Conservation (phyloP, 2,113 vertebrate genomes). For the Hypocryptadius cinnamomeus region DNA sequence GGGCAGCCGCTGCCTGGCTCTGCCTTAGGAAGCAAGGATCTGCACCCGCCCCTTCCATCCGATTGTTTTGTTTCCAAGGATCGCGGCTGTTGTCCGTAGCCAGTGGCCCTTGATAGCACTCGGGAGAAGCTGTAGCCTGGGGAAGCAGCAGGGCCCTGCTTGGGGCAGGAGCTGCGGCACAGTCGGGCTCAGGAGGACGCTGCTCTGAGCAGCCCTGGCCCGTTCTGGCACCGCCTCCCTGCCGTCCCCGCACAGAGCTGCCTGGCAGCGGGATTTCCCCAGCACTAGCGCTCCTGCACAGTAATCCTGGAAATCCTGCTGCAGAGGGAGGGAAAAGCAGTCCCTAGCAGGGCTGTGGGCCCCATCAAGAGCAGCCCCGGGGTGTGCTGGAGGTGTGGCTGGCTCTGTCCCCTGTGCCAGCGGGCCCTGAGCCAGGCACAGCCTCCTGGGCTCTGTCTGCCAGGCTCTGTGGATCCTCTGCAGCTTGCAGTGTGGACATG, state of each 20-base stretch:
- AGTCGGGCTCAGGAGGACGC: fast-evolving
- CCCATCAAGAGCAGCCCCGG: background rate
- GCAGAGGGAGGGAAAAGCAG: background rate
- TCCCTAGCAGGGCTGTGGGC: fast-evolving
- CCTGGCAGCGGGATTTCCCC: background rate
- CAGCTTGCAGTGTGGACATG: fast-evolving
- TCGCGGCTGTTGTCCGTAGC: fast-evolving
- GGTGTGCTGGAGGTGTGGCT: too few species aligned
- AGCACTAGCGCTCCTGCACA: fast-evolving
- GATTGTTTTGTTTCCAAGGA: background rate
- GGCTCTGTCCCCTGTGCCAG: background rate
- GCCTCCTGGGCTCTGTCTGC: fast-evolving
- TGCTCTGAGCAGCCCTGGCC: too few species aligned
- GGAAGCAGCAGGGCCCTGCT: background rate
- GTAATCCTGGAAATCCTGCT: background rate
- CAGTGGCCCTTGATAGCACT: background rate
- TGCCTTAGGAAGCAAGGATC: background rate
- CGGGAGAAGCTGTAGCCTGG: background rate
- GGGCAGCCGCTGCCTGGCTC: fast-evolving
- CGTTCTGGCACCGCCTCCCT: background rate
- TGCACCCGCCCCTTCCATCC: background rate
- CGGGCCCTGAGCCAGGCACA: fast-evolving
- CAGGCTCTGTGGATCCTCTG: background rate
- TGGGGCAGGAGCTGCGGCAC: background rate
- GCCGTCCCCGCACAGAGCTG: background rate